Evolutionary conservation across 2,113 vertebrate genomes (phyloP), one percentile per base, ranked within the genome.

Genomic region (Conger conger): DNA sequence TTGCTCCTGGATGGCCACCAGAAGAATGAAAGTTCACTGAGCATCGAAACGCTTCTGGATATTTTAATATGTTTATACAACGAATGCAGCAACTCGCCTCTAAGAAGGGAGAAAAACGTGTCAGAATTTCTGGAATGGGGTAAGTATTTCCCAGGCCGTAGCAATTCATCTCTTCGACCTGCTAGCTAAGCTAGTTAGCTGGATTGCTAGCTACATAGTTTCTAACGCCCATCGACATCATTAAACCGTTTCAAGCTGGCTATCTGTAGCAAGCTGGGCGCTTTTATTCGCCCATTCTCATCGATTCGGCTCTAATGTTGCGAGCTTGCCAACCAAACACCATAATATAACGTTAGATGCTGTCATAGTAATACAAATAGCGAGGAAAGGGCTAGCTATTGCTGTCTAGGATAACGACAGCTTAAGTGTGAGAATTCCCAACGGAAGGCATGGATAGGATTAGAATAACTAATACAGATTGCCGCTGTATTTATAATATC

Each of bases 101-200:
- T 99, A 83, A 96, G 95, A 90, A 94, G 97, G 85, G 98, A 99
- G 94, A 97, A 98, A 91, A 97, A 98, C 84, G 95, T 99, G 93
- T 93, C 93, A 16, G 97, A 99, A 90, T 99, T 99, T 93, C 96
- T 99, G 94, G 94, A 97, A 85, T 99, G 97, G 97, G 98, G 98
- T 99, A 91, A 97, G 97, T 90, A 53, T 20, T 1, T 30, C 20
- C 35, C 23, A 20, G 33, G 60, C 45, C 36, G 54, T 17, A 76
- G 76, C 45, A 11, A 18, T 38, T 36, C 35, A 78, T 78, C 37
- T 20, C 76, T 38, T 36, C 76, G 76, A 37, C 76, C 35, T 37
- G 36, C 76, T 30, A 37, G 35, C 76, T 38, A 78, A 78, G 68
- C n/a, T 73, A 73, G 11, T 33, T 73, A 13, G 68, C n/a, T 30